phyloP scores from a whole-genome alignment of 2,797 vertebrate species.

The Acanthurus leucopareius region DNA sequence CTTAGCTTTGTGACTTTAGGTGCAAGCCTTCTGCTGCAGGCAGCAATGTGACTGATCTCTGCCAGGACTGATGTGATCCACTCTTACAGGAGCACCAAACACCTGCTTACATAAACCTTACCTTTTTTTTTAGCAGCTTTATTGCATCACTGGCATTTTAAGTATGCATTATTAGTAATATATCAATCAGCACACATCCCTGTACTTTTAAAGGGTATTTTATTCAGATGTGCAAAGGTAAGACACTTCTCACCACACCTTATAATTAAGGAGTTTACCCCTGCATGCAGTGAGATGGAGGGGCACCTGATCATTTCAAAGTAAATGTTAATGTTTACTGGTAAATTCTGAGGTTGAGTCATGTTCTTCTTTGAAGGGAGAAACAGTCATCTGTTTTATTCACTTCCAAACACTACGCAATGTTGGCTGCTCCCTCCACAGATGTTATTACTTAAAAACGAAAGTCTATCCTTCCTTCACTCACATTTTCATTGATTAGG shows the following conservation, averaged over 20 bases:
- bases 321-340: constrained; percentile 13
- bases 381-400: constrained; percentile 45
- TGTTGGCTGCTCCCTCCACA: constrained; percentile 29
- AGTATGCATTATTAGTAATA: background rate
- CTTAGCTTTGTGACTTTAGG: constrained; percentile 22
- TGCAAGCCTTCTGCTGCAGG: constrained; percentile 34
- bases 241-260: background rate
- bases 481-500: constrained; percentile 36
- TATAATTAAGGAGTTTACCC: constrained; percentile 16
- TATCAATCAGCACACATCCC: background rate
- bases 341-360: constrained; percentile 4
- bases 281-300: background rate
- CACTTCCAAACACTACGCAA: constrained; percentile 36
- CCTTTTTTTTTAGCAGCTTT: background rate
- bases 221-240: background rate
- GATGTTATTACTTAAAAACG: constrained; percentile 55
- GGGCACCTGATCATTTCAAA: background rate
- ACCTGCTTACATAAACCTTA: constrained; percentile 28
- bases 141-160: background rate
- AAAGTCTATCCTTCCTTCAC: constrained; percentile 23
- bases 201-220: too few relatives aligned
- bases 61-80: constrained; percentile 40
- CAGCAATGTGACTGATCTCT: constrained; percentile 2
- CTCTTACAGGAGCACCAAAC: constrained; percentile 1
- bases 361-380: constrained; percentile 23